A percentile compares a stretch with the other conserved stretches of the same genome.
Evolutionary conservation across 2,888 invertebrate species (phyloP).

Genomic region (Microctonus hyperodae): DNA sequence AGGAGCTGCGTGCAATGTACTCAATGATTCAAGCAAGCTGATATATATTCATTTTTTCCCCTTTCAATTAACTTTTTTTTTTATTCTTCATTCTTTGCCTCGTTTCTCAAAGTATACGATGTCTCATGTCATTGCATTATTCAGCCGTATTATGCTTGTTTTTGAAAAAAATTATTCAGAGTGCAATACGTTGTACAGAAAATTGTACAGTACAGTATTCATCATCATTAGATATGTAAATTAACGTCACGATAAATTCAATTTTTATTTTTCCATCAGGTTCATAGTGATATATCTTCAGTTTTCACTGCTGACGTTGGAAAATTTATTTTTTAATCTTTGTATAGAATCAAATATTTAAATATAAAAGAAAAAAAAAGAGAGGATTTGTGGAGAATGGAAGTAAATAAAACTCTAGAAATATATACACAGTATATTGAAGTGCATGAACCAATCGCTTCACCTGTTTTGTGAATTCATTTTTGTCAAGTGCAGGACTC

Average conservation of each 20-base stretch:
- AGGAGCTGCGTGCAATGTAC: neutral
- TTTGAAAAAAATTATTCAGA: neutral
- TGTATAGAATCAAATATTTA: neutral
- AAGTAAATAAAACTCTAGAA: neutral
- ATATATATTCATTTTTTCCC: neutral
- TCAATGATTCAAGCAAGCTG: neutral
- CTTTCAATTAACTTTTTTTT: neutral
- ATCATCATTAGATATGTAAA: neutral
- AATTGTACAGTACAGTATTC: neutral
- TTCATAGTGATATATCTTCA: neutral
- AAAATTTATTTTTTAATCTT: neutral
- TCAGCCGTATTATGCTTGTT: neutral
- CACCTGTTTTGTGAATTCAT: neutral
- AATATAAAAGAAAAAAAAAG: neutral
- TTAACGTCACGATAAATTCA: neutral
- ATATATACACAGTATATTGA: too few species aligned
- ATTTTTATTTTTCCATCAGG: neutral
- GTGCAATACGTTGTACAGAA: neutral
- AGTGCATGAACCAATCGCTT: neutral
- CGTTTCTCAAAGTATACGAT: too few species aligned
- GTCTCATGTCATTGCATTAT: neutral
- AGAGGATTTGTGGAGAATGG: neutral
- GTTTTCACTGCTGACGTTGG: neutral
- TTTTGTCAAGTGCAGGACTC: neutral
- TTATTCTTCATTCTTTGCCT: neutral